These are phyloP conservation scores for Oxyura jamaicensis DNA, from an alignment of 2,113 vertebrate genomes.

Conservation along the genomic window DNA sequence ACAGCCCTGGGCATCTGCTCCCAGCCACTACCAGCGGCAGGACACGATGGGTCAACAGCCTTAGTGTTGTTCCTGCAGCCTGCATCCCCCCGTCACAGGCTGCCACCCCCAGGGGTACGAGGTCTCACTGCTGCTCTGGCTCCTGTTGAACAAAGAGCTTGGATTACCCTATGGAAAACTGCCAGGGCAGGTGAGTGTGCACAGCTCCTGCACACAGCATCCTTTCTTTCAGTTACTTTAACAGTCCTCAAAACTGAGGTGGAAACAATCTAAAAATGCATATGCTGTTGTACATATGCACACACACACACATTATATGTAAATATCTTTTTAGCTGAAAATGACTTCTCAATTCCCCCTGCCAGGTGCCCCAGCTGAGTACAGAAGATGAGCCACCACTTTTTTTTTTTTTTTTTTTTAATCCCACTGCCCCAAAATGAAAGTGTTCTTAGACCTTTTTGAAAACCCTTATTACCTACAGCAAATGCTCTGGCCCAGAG, in stretches of 20 bases:
- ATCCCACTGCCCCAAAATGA: no score
- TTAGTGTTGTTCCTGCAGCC: neutral
- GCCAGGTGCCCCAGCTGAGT: neutral
- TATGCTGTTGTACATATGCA: neutral
- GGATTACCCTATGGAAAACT: neutral
- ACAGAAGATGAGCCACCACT: neutral
- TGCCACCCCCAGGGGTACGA: fast-evolving
- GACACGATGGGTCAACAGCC: fast-evolving
- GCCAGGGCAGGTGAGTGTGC: neutral
- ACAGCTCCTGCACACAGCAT: neutral
- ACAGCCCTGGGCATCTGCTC: neutral
- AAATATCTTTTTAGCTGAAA: neutral
- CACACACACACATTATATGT: fast-evolving
- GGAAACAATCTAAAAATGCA: neutral
- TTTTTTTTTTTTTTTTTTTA: neutral
- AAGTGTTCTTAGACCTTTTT: fast-evolving
- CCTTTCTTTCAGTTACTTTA: neutral
- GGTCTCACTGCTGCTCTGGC: neutral
- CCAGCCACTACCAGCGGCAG: neutral
- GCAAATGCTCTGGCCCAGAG: neutral
- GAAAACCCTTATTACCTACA: neutral
- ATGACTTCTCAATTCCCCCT: fast-evolving
- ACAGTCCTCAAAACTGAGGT: neutral
- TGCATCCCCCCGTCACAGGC: neutral
- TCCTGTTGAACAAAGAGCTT: neutral